Base-by-base conservation (phyloP, 35 echinoderm and acorn worm species). In the Heliocidaris tuberculata region DNA sequence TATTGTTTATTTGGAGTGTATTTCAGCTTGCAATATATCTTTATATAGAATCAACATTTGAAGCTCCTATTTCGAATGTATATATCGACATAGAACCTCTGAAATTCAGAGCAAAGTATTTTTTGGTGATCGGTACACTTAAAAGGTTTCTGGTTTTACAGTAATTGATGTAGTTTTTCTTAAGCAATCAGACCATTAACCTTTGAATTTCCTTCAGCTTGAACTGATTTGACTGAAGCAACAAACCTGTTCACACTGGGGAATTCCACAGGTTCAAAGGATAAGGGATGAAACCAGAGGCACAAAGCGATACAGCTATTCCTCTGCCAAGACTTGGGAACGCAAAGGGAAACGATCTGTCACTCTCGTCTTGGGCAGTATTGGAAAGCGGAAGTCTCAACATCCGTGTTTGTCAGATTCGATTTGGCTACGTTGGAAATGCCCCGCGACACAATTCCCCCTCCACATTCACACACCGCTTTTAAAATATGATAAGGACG, bases 371-470 rank as follows among this genome's bases (percentile, higher is more conserved):
- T 89, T 47, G 13, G 32, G 5, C 87, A 9, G 15, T 32, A 89
- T 42, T 89, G 12, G 47, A 48, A 47, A 89, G 2, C 87, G 87
- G 87, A 89, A 89, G 87, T 89, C 47, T 89, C 87, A 89, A 89
- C 87, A 32, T 89, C 87, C 87, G 47, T 89, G 87, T 89, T 89
- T 89, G 87, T 89, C 87, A 48, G 87, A 47, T 89, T 48, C 19
- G 32, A 89, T 89, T 89, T 89, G 31, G 31, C 87, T 32, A 47
- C 13, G 31, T 89, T 48, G 87, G 87, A 89, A 27, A 48, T 32
- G 87, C 87, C 87, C 24, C 87, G 47, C 47, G 32, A 48, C 32
- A 89, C 87, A 47, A 89, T 89, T 89, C 87, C 47, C 31, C 15
- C 65, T 78, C 17, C 65, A 78, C 65, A 24, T 78, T 78, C 65